These are phyloP conservation scores for Carcina quercana DNA, from an alignment of 2,888 invertebrate genomes.

Conservation along the genomic window DNA sequence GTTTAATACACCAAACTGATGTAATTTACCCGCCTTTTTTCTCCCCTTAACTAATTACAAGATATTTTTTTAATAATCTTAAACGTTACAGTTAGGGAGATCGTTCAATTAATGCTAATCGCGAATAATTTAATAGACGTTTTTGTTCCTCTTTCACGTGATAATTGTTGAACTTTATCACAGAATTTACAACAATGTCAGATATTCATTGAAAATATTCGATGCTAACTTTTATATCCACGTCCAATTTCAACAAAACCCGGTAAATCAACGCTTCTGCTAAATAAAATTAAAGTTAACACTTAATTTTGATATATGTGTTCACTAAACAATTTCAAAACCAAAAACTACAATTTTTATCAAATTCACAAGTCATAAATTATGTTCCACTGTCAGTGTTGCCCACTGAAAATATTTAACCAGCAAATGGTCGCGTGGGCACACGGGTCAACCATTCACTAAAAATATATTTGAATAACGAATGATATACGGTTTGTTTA, in stretches of 20 bases:
- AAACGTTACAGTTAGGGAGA: constrained; percentile 58
- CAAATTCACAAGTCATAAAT: constrained; percentile 62
- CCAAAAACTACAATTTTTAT: constrained; percentile 19
- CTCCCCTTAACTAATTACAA: constrained; percentile 67
- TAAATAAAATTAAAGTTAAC: too few relatives aligned
- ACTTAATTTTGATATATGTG: too few relatives aligned
- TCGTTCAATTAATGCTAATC: constrained; percentile 7
- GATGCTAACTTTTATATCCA: too few relatives aligned
- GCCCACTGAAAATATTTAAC: constrained; percentile 71
- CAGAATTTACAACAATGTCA: too few relatives aligned
- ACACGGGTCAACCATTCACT: constrained; percentile 68
- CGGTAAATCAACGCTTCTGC: too few relatives aligned
- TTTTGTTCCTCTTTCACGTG: too few relatives aligned
- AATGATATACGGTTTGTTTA: constrained; percentile 75
- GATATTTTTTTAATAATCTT: constrained; percentile 66
- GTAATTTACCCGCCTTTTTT: constrained; percentile 65
- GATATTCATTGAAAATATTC: too few relatives aligned
- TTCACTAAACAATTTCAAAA: too few relatives aligned
- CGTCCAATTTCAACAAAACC: too few relatives aligned
- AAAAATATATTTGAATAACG: constrained; percentile 67
- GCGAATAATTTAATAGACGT: too few relatives aligned
- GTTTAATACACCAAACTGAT: constrained; percentile 58
- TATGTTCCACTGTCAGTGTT: constrained; percentile 42
- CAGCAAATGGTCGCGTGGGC: constrained; percentile 69
- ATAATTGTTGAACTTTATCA: too few relatives aligned